These are phyloP conservation scores for Habroteleia sp. DNA, from an alignment of 2,888 invertebrate genomes.

Conservation along the genomic window DNA sequence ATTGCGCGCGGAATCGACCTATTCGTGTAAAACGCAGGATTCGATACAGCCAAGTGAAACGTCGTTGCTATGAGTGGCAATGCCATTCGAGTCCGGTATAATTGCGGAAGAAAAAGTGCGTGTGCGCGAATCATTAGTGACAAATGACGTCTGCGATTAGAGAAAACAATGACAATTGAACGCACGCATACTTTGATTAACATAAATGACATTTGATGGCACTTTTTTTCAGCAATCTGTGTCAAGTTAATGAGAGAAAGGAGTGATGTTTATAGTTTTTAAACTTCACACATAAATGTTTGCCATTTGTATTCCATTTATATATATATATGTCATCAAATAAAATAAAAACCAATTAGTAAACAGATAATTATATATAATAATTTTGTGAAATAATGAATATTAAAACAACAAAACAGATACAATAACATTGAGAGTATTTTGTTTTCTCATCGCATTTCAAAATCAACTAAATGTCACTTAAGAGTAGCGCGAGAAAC, in stretches of 20 bases:
- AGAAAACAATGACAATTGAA: slow-evolving; percentile 28
- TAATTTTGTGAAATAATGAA: too few relatives aligned
- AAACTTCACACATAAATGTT: too few relatives aligned
- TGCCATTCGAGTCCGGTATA: slow-evolving; percentile 1
- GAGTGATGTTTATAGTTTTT: too few relatives aligned
- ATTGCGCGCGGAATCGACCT: slow-evolving; percentile 38
- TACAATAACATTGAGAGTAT: too few relatives aligned
- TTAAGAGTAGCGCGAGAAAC: slow-evolving; percentile 2
- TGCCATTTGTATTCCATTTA: too few relatives aligned
- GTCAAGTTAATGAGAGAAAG: neutral
- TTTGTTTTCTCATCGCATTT: too few relatives aligned
- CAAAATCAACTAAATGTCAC: too few relatives aligned
- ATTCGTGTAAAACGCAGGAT: slow-evolving; percentile 29
- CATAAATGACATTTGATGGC: neutral
- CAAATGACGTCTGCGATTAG: slow-evolving; percentile 20
- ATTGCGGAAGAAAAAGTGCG: slow-evolving; percentile 26
- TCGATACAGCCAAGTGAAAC: slow-evolving; percentile 15
- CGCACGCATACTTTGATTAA: slow-evolving; percentile 9
- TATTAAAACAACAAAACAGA: too few relatives aligned
- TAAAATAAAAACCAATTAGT: too few relatives aligned
- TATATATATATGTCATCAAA: too few relatives aligned
- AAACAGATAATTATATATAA: too few relatives aligned
- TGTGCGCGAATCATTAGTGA: slow-evolving; percentile 22
- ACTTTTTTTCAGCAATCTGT: too few relatives aligned
- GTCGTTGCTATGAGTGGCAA: slow-evolving; percentile 14